Base-by-base conservation (phyloP, 2,113 vertebrate species). In the Entosphenus tridentatus region DNA sequence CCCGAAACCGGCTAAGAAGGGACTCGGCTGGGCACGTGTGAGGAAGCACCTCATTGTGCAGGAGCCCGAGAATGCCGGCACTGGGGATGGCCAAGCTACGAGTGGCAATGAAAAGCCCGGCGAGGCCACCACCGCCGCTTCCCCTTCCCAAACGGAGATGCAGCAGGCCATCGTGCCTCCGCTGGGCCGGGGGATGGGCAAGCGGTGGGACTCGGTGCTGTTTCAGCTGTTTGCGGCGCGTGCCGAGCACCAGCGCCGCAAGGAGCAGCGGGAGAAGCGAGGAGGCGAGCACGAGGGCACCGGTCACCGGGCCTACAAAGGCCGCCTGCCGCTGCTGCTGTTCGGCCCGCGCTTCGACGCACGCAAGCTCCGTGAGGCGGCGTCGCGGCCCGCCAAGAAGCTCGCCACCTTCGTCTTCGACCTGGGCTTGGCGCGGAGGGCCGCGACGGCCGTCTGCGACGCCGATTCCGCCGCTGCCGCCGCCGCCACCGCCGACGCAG, bases 131-230 rank as follows among this genome's bases (percentile, higher is more conserved):
- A n/a, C 21, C n/a, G 10, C 9, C 21, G 62, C 62, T 65, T 65
- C 62, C 8, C 62, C 62, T 9, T 69, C 72, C 68, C 75, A 80
- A 72, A 16, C 62, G n/a, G 81, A 81, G 2, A 69, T 70, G 8
- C 14, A 72, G 0, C 58, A 62, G 2, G 55, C 77, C 70, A 74
- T 78, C 70, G 76, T 76, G 17, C 39, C 39, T 39, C 39, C 39
- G 39, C 39, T 6, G 39, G 6, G 39, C 39, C 83, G 84, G 1
- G 81, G 77, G 57, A 84, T 84, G 3, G 76, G 78, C 12, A 86
- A 81, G 69, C 85, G 95, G 85, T 97, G 92, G 92, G 88, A 96
- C 2, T 86, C 89, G 1, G 80, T 95, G 62, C 81, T 97, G 18
- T 87, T 90, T 72, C 87, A 85, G 57, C 78, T 89, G 83, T 81